These are phyloP conservation scores for Chironomus striatipennis DNA, from an alignment of 1,140 invertebrate species.

Conservation along the genomic window DNA sequence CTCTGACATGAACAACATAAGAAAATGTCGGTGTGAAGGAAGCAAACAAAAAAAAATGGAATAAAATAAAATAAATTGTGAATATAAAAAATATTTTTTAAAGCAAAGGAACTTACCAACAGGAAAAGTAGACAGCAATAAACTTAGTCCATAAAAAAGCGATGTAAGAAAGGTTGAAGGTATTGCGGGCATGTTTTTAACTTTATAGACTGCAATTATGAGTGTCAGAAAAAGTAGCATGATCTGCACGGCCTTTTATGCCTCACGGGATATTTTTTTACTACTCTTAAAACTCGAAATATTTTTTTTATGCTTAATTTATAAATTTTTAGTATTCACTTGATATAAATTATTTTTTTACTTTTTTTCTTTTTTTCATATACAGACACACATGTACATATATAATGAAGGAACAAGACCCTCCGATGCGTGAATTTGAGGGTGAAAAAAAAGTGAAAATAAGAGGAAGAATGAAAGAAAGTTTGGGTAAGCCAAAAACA, in stretches of 20 bases:
- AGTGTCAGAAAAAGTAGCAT: constrained; percentile 18
- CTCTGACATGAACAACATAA: too few species aligned
- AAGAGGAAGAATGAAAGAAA: neutral
- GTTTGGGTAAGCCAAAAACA: neutral
- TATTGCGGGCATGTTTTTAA: constrained; percentile 15
- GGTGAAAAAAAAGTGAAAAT: neutral
- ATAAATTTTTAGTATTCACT: neutral
- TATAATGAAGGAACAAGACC: neutral
- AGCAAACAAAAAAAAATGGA: too few species aligned
- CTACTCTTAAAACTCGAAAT: neutral
- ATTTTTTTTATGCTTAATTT: neutral
- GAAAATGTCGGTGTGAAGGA: too few species aligned
- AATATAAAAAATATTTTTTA: too few species aligned
- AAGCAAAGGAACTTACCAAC: neutral
- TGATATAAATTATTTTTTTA: neutral
- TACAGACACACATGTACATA: neutral
- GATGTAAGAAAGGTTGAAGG: neutral
- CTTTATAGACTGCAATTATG: constrained; percentile 15
- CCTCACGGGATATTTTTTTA: neutral
- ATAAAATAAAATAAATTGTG: too few species aligned
- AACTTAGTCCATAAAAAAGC: constrained; percentile 16
- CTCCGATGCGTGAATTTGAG: neutral
- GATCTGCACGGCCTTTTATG: neutral
- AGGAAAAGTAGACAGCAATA: neutral
- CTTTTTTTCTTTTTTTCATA: neutral